Base-by-base conservation (phyloP, 2,113 vertebrate species). In the Corythaeola cristata region DNA sequence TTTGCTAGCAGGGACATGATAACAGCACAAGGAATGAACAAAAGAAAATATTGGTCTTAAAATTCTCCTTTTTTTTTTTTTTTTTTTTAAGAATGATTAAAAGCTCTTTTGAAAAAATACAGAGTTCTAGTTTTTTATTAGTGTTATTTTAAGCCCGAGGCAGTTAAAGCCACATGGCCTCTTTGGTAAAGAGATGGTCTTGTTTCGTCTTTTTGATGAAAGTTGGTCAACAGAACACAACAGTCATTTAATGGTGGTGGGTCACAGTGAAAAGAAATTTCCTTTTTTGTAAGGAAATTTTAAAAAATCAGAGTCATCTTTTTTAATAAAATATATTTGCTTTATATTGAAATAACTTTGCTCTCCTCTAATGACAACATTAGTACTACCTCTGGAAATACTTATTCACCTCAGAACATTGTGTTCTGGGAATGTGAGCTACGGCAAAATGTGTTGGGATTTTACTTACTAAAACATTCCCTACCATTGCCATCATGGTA, bases 101-200 rank as follows among this genome's bases (percentile, higher is more conserved):
- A 74, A 88, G 13, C 1, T 47, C 12, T 83, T 90, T 87, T 2
- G 1, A 49, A 64, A 78, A 90, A 71, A 56, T n/a, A 64, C 8
- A 0, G 0, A 37, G 4, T 53, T 89, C 5, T 5, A 3, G 19
- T 72, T 58, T 81, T 39, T 41, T 58, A 16, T 18, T 78, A 16
- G 3, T 69, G 18, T 35, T 59, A 32, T 47, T 88, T 87, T 82
- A 66, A 88, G 26, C 53, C n/a, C 83, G 23, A 85, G 4, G 18
- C 39, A 58, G 32, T 45, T 74, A 69, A 83, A 85, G 45, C 59
- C 45, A 52, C 12, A 9, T 60, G 45, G 33, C 18, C 19, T 63
- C 4, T 62, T 81, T 75, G 17, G 30, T 91, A 73, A 88, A 73
- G 24, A 39, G 13, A 30, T 14, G 14, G 16, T 47, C 32, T 56